A percentile compares a stretch with the other conserved stretches of the same genome.
These are phyloP conservation scores for Microtus montanus DNA, from an alignment of 2,113 vertebrate genomes.

Conservation along the genomic window DNA sequence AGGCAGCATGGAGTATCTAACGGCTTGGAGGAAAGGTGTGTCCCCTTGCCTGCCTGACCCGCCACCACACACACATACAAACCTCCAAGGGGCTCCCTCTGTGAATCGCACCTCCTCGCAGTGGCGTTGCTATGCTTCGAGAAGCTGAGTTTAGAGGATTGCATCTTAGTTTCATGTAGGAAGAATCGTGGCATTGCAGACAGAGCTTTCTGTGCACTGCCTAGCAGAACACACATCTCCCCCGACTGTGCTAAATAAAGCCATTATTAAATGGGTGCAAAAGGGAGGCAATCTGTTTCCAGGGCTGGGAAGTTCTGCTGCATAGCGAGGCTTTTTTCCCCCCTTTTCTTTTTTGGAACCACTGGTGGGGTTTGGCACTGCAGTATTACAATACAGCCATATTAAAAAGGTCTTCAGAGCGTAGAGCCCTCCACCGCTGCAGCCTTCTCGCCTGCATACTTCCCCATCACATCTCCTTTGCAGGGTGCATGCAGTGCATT, in stretches of 20 bases:
- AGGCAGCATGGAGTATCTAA: neutral
- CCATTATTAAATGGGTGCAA: slow-evolving; percentile 73
- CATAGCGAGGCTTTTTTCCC: slow-evolving; percentile 70
- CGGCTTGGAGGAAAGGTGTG: slow-evolving; percentile 65
- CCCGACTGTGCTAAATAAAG: slow-evolving; percentile 75
- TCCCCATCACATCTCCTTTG: slow-evolving; percentile 53
- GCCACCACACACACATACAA: neutral
- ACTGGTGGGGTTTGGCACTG: slow-evolving; percentile 82
- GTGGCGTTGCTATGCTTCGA: slow-evolving; percentile 57
- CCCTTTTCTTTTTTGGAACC: slow-evolving; percentile 57
- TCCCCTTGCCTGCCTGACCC: neutral
- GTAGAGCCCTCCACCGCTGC: slow-evolving; percentile 80
- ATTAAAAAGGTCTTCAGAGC: slow-evolving; percentile 87
- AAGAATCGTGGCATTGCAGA: slow-evolving; percentile 60
- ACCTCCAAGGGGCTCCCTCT: neutral
- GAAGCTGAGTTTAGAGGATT: slow-evolving; percentile 63
- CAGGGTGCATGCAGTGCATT: slow-evolving; percentile 62
- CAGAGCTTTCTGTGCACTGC: slow-evolving; percentile 35
- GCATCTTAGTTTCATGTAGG: slow-evolving; percentile 69
- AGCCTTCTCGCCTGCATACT: slow-evolving; percentile 63
- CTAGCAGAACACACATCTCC: slow-evolving; percentile 65
- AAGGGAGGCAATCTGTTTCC: slow-evolving; percentile 67
- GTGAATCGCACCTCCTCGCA: neutral
- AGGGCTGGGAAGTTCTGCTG: slow-evolving; percentile 81
- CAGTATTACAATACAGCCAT: slow-evolving; percentile 89